Evolutionary conservation across 1,140 invertebrate species (phyloP).

Genomic region (Pseudomyrmex dendroicus): DNA sequence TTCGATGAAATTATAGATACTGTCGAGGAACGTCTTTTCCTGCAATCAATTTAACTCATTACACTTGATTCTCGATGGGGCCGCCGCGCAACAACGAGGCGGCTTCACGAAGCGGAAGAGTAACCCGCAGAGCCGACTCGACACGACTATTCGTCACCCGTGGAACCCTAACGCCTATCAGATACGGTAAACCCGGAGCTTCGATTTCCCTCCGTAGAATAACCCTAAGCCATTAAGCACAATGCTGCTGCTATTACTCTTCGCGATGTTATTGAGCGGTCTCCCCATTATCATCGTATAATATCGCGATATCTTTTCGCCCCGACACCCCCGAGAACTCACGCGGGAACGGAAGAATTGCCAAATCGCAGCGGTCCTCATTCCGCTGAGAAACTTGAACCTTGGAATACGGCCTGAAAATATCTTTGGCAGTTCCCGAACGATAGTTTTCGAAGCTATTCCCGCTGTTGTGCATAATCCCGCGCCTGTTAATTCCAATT

Average conservation of each 20-base stretch:
- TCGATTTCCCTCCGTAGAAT: constrained; percentile 71
- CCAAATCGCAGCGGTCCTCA: constrained; percentile 62
- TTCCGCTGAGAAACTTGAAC: constrained; percentile 19
- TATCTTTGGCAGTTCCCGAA: constrained; percentile 42
- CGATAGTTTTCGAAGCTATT: constrained; percentile 55
- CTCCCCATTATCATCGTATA: constrained; percentile 75
- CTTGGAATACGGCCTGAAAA: constrained; percentile 62
- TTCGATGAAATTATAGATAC: not conserved
- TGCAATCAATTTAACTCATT: constrained; percentile 37
- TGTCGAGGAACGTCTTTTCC: not conserved
- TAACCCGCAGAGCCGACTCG: constrained; percentile 56
- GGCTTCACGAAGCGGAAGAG: constrained; percentile 46
- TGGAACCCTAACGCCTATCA: constrained; percentile 66
- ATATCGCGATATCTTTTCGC: constrained; percentile 76
- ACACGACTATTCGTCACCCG: constrained; percentile 71
- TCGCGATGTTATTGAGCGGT: constrained; percentile 75
- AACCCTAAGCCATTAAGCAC: constrained; percentile 74
- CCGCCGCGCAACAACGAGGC: not conserved
- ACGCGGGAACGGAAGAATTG: constrained; percentile 63
- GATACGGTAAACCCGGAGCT: constrained; percentile 63
- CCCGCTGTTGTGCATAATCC: too few species aligned
- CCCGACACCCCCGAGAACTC: constrained; percentile 52
- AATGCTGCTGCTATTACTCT: constrained; percentile 76
- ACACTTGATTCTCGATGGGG: not conserved
- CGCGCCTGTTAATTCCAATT: too few species aligned